Conservation (phyloP, 2,888 invertebrate genomes). For the Noctua comes region DNA sequence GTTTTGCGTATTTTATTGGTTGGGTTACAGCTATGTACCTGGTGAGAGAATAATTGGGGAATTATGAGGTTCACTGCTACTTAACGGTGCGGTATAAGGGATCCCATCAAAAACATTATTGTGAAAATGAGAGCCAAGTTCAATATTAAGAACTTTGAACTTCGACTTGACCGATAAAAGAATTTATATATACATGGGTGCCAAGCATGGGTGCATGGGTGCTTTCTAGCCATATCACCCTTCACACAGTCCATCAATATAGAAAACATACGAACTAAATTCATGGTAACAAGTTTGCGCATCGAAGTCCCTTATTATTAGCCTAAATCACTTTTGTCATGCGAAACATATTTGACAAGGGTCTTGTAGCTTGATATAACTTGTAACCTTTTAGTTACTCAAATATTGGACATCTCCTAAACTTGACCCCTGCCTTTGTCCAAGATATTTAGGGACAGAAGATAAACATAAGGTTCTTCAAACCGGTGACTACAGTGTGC, state of each 20-base stretch:
- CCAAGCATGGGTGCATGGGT: no score
- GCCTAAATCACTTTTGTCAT: neutral
- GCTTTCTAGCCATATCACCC: no score
- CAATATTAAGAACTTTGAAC: no score
- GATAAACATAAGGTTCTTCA: neutral
- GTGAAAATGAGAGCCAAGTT: no score
- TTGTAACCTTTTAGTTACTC: conserved; percentile 16
- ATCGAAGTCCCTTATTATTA: neutral
- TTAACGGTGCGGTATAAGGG: neutral
- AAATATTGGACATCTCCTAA: conserved; percentile 14
- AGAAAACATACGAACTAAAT: no score
- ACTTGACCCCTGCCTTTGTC: conserved; percentile 7
- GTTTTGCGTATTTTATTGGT: conserved; percentile 99
- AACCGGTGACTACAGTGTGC: neutral
- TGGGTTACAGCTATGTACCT: conserved; percentile 99
- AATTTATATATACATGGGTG: no score
- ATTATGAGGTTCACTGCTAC: neutral
- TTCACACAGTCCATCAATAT: no score
- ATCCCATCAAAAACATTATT: neutral
- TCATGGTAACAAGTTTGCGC: neutral
- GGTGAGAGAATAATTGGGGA: conserved; percentile 64
- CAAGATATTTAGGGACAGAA: neutral
- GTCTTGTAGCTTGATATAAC: conserved; percentile 2
- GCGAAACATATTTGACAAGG: conserved; percentile 2
- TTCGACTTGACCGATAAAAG: no score